These are phyloP conservation scores for Trematomus loennbergii DNA, from an alignment of 2,113 vertebrate species.

Conservation along the genomic window DNA sequence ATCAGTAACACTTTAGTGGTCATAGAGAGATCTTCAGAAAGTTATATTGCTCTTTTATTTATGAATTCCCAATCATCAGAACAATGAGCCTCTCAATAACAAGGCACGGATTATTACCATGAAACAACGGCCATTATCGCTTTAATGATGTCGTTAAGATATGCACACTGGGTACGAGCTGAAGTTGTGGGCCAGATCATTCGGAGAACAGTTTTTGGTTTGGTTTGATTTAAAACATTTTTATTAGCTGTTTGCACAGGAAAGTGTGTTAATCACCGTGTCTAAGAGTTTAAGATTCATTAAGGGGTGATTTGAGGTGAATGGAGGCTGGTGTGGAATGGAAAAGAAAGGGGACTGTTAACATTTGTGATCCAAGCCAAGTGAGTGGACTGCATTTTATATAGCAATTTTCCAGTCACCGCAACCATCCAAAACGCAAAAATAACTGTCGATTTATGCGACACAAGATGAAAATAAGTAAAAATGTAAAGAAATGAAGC, in stretches of 20 bases:
- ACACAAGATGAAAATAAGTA: too few relatives aligned
- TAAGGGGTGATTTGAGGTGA: constrained; percentile 43
- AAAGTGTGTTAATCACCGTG: not conserved
- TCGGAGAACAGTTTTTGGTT: constrained; percentile 12
- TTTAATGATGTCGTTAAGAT: constrained; percentile 70
- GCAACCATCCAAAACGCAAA: too few relatives aligned
- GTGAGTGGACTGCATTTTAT: too few relatives aligned
- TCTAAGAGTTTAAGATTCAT: not conserved
- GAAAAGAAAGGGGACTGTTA: not conserved
- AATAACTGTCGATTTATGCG: too few relatives aligned
- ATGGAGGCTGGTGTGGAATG: not conserved
- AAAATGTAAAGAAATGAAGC: too few relatives aligned
- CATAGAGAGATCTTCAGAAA: constrained; percentile 65
- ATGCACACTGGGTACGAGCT: constrained; percentile 27
- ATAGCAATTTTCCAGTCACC: too few relatives aligned
- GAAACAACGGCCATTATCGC: constrained; percentile 68
- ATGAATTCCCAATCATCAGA: constrained; percentile 53
- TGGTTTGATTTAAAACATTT: constrained; percentile 39
- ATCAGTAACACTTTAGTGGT: constrained; percentile 69
- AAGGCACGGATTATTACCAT: constrained; percentile 62
- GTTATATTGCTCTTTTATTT: constrained; percentile 65
- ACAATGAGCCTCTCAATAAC: constrained; percentile 74
- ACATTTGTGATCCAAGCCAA: not conserved
- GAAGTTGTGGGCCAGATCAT: constrained; percentile 5
- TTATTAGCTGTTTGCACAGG: constrained; percentile 4